Conservation (phyloP, 2,888 invertebrate species). For the Timema podura region DNA sequence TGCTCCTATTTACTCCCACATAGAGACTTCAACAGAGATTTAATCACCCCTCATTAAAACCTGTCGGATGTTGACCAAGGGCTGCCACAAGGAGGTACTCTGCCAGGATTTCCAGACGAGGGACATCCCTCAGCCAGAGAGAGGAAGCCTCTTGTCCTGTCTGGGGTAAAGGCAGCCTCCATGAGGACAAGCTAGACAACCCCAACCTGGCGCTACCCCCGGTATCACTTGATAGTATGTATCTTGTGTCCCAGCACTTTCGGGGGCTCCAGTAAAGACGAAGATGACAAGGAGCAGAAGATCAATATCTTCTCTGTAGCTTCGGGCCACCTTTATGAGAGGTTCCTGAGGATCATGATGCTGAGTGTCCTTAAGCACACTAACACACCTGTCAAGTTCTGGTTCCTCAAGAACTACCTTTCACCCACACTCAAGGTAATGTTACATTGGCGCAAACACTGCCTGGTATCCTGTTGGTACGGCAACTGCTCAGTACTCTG, state of each 20-base stretch:
- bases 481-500: neutral
- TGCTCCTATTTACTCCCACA: too few relatives aligned
- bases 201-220: too few relatives aligned
- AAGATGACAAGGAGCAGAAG: slow-evolving; percentile 62
- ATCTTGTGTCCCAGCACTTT: slow-evolving; percentile 50
- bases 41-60: too few relatives aligned
- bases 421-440: slow-evolving; percentile 90
- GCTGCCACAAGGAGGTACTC: too few relatives aligned
- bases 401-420: slow-evolving; percentile 98
- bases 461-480: neutral
- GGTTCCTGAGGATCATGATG: slow-evolving; percentile 98
- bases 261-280: slow-evolving; percentile 46
- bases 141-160: too few relatives aligned
- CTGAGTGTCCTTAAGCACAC: slow-evolving; percentile 93
- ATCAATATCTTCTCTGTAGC: slow-evolving; percentile 98
- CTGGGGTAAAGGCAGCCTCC: too few relatives aligned
- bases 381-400: slow-evolving; percentile 95
- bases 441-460: too few relatives aligned
- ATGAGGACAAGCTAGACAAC: too few relatives aligned
- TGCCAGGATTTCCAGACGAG: too few relatives aligned
- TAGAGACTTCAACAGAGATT: too few relatives aligned
- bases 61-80: too few relatives aligned
- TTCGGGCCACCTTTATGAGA: slow-evolving; percentile 96
- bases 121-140: too few relatives aligned
- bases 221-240: neutral